These are phyloP conservation scores for Serilophus lunatus DNA, from an alignment of 2,113 vertebrate species.

Conservation along the genomic window DNA sequence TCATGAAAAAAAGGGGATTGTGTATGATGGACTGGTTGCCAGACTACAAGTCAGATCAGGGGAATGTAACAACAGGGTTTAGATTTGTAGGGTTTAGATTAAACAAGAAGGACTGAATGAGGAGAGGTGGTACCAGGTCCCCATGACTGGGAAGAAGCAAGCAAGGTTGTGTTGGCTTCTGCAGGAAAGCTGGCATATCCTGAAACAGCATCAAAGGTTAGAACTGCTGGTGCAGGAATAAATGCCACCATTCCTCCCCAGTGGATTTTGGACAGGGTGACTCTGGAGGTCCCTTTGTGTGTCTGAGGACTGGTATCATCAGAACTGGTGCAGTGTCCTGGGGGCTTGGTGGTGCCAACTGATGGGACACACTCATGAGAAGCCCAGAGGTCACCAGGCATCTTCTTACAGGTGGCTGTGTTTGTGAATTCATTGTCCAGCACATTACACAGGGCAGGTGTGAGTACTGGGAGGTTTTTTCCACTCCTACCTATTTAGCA, in stretches of 20 bases:
- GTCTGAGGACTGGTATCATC: not conserved
- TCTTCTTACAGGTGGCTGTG: not conserved
- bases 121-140: not conserved
- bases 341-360: not conserved
- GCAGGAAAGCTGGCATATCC: not conserved
- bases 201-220: not conserved
- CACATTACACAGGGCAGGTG: not conserved
- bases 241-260: not conserved
- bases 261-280: not conserved
- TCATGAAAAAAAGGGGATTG: not conserved
- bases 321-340: not conserved
- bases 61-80: not conserved
- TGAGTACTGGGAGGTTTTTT: not conserved
- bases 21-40: not conserved
- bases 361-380: not conserved
- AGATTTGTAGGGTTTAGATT: not conserved
- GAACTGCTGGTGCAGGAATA: not conserved
- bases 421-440: not conserved
- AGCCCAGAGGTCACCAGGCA: not conserved
- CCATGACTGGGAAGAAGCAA: not conserved
- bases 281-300: not conserved
- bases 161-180: not conserved
- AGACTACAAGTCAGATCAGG: not conserved
- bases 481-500: not conserved
- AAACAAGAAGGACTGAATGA: not conserved